Percentiles rank a stretch among this genome's conserved stretches.
Conservation (phyloP, 2,888 invertebrate species). For the Micoletzkya japonica region DNA sequence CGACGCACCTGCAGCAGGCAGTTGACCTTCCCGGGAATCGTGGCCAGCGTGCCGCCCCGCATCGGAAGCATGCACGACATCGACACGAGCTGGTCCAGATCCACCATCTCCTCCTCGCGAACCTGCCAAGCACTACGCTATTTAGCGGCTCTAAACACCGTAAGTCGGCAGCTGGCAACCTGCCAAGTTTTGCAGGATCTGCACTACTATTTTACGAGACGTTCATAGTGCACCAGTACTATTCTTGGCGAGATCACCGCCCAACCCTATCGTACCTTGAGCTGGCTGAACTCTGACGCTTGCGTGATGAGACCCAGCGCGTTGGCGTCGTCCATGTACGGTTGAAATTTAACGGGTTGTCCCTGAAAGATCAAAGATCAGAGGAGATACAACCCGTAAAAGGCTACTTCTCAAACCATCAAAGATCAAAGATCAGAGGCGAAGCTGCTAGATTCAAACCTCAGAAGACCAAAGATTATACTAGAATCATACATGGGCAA, state of each 20-base stretch:
- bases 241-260: too few species aligned
- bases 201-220: not conserved
- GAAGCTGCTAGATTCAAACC: not conserved
- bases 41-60: slow-evolving; percentile 83
- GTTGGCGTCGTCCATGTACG: slow-evolving; percentile 65
- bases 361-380: slow-evolving; percentile 9
- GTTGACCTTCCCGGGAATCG: slow-evolving; percentile 90
- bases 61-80: slow-evolving; percentile 80
- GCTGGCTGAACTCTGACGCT: slow-evolving; percentile 90
- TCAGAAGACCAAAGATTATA: too few species aligned
- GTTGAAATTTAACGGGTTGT: slow-evolving; percentile 65
- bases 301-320: slow-evolving; percentile 83
- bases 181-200: slow-evolving; percentile 25
- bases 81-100: slow-evolving; percentile 79
- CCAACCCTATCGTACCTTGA: slow-evolving; percentile 78
- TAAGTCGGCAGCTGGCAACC: too few species aligned
- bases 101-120: slow-evolving; percentile 89
- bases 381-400: too few species aligned
- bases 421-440: not conserved
- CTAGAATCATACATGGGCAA: not conserved
- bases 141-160: too few species aligned
- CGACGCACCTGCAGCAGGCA: slow-evolving; percentile 81
- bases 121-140: too few species aligned
- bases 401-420: too few species aligned
- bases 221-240: too few species aligned